Evolutionary conservation across 2,797 vertebrate species (phyloP).

Genomic region (Ceryle rudis): DNA sequence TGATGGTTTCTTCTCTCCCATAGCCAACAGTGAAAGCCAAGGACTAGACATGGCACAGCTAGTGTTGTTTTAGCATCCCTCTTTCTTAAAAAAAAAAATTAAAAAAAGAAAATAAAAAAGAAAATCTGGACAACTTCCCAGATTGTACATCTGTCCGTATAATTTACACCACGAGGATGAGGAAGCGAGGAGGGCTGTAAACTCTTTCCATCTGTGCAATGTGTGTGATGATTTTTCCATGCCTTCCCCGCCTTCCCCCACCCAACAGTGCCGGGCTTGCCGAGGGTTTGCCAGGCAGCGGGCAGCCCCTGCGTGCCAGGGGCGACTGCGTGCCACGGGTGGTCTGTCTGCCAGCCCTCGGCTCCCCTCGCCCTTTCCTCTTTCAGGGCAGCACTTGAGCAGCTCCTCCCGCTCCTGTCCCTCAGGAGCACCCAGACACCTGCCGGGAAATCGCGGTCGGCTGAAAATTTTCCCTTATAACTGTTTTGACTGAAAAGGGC

Average conservation of each 20-base stretch:
- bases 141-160: constrained; percentile 68
- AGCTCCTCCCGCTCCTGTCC: rapidly evolving
- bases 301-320: neutral
- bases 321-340: rapidly evolving
- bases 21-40: neutral
- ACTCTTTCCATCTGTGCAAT: constrained; percentile 73
- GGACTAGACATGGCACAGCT: constrained; percentile 40
- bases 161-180: constrained; percentile 71
- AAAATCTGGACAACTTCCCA: constrained; percentile 60
- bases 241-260: constrained; percentile 18
- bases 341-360: neutral
- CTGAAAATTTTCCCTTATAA: neutral
- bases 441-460: neutral
- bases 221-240: constrained; percentile 68
- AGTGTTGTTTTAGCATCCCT: constrained; percentile 44
- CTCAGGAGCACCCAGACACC: neutral
- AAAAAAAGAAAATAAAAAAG: neutral
- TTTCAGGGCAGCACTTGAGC: neutral
- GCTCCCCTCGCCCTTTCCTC: neutral
- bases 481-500: neutral
- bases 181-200: constrained; percentile 70
- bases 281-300: neutral
- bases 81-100: constrained; percentile 10
- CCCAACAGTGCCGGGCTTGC: neutral
- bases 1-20: neutral